Conservation (phyloP, 2,797 vertebrate genomes). For the Falco berigora region DNA sequence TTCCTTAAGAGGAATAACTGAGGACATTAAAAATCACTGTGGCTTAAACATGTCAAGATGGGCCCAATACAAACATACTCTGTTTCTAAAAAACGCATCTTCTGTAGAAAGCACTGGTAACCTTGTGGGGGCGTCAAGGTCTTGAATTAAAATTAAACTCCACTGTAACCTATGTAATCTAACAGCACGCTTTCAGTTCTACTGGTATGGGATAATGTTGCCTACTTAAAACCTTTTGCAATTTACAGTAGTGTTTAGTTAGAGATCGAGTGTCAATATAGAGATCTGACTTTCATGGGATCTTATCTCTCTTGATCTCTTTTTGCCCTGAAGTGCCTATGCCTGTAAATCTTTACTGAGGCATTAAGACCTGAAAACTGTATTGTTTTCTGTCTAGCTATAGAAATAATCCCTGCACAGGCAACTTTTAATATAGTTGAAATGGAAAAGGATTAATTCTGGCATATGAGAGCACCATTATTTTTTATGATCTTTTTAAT, state of each 20-base stretch:
- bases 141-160: background rate
- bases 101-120: background rate
- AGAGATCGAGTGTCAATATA: background rate
- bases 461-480: background rate
- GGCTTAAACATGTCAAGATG: background rate
- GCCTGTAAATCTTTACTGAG: background rate
- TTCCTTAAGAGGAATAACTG: background rate
- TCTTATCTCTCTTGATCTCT: background rate
- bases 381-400: background rate
- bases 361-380: background rate
- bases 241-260: background rate
- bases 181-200: background rate
- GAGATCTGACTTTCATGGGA: background rate
- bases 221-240: background rate
- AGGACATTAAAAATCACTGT: background rate
- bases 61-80: background rate
- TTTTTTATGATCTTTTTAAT: background rate
- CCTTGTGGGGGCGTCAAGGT: background rate
- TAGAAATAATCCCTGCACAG: background rate
- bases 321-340: constrained; percentile 28
- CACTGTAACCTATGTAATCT: background rate
- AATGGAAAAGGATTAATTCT: background rate
- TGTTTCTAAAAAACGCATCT: background rate
- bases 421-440: background rate
- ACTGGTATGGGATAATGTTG: background rate